Percentiles rank a stretch among this genome's conserved stretches.
Evolutionary conservation across 2,888 invertebrate genomes (phyloP).

Genomic region (Drosophila melanosoma): DNA sequence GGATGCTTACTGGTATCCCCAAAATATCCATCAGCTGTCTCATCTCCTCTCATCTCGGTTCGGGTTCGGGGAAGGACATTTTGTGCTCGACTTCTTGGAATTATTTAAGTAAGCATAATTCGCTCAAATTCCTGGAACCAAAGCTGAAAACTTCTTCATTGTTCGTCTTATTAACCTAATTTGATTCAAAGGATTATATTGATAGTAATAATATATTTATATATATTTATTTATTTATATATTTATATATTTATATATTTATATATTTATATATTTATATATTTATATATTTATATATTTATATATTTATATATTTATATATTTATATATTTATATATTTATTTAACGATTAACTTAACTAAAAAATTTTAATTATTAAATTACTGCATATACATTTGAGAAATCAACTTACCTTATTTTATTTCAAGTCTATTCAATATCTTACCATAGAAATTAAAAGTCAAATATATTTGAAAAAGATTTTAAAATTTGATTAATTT

Average conservation of each 20-base stretch:
- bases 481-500: neutral
- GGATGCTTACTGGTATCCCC: constrained; percentile 60
- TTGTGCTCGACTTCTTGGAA: constrained; percentile 59
- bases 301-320: too few species aligned
- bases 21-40: constrained; percentile 23
- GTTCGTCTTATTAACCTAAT: neutral
- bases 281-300: too few species aligned
- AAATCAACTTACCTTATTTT: neutral
- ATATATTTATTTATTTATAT: too few species aligned
- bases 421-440: neutral
- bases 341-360: neutral
- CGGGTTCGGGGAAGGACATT: constrained; percentile 49
- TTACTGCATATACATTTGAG: neutral
- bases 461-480: neutral
- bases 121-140: constrained; percentile 49
- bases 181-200: neutral
- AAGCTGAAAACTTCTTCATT: constrained; percentile 54
- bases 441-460: neutral
- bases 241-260: too few species aligned
- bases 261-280: too few species aligned
- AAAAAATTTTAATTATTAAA: neutral
- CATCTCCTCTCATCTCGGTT: constrained; percentile 13
- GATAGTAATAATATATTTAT: too few species aligned
- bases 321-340: neutral
- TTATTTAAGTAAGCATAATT: constrained; percentile 50